These are phyloP conservation scores for Tigriopus californicus DNA, from an alignment of 2,888 invertebrate species.

Conservation along the genomic window DNA sequence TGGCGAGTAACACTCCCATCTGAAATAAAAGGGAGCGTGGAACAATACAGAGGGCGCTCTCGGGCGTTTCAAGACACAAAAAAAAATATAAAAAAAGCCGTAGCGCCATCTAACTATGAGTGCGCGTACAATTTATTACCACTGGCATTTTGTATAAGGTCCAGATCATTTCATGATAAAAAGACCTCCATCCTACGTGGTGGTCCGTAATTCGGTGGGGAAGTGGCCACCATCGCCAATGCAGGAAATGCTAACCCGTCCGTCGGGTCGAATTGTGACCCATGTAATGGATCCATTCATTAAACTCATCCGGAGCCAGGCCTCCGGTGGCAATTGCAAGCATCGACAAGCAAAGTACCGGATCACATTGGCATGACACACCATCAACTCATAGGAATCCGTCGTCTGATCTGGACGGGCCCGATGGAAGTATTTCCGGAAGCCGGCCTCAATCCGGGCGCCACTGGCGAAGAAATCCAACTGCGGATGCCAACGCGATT, in stretches of 20 bases:
- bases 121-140: too few relatives aligned
- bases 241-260: slow-evolving; percentile 57
- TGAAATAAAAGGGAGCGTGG: background rate
- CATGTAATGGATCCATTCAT: slow-evolving; percentile 87
- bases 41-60: too few relatives aligned
- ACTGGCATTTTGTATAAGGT: background rate
- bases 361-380: slow-evolving; percentile 96
- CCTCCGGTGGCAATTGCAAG: slow-evolving; percentile 88
- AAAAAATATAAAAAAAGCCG: background rate
- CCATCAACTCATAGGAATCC: slow-evolving; percentile 71
- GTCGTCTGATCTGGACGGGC: slow-evolving; percentile 57
- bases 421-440: slow-evolving; percentile 76
- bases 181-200: slow-evolving; percentile 18
- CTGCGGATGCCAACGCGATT: slow-evolving; percentile 67
- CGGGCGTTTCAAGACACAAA: background rate
- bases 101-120: background rate
- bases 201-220: slow-evolving; percentile 44
- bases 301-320: slow-evolving; percentile 77
- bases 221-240: slow-evolving; percentile 82
- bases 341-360: slow-evolving; percentile 38
- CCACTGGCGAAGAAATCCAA: slow-evolving; percentile 85
- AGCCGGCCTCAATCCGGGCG: slow-evolving; percentile 85
- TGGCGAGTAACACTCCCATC: background rate
- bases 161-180: background rate
- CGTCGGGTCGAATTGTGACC: slow-evolving; percentile 65